Percentiles rank a stretch among this genome's conserved stretches.
Conservation (phyloP, 2,888 invertebrate species). For the Caenorhabditis japonica region DNA sequence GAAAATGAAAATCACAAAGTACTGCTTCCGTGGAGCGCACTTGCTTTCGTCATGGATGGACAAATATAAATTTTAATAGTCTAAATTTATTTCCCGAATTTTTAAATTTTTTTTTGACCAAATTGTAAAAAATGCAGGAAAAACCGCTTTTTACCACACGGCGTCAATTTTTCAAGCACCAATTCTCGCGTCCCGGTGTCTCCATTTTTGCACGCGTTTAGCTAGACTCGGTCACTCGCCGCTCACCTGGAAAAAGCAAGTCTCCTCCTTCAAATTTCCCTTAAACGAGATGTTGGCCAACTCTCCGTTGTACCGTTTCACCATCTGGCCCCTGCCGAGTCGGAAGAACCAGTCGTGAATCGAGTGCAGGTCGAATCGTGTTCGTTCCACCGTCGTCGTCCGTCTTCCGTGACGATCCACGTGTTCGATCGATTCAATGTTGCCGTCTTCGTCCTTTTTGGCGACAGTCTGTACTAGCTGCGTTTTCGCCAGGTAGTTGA, state of each 20-base stretch:
- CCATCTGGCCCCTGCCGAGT: constrained; percentile 69
- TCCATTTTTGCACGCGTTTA: too few species aligned
- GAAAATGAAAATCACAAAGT: too few species aligned
- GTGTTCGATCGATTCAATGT: constrained; percentile 64
- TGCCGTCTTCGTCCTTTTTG: constrained; percentile 60
- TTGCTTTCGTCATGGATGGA: too few species aligned
- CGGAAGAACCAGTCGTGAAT: constrained; percentile 72
- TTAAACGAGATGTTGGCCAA: constrained; percentile 61
- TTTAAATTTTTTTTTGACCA: too few species aligned
- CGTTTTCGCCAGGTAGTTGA: constrained; percentile 61
- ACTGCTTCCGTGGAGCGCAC: too few species aligned
- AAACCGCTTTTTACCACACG: too few species aligned
- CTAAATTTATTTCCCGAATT: too few species aligned
- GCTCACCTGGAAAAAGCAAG: constrained; percentile 65
- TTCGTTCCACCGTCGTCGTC: constrained; percentile 65
- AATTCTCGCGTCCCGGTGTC: too few species aligned
- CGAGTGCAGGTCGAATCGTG: constrained; percentile 66
- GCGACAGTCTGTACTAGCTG: constrained; percentile 62
- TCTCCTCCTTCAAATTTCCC: constrained; percentile 63
- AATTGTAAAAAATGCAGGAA: too few species aligned
- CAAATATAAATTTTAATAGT: too few species aligned
- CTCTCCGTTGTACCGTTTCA: constrained; percentile 67
- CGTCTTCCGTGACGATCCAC: constrained; percentile 63
- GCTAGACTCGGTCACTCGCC: too few species aligned
- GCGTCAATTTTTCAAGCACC: too few species aligned